Evolutionary conservation across 2,888 invertebrate genomes (phyloP).

Genomic region (Ischnura elegans): DNA sequence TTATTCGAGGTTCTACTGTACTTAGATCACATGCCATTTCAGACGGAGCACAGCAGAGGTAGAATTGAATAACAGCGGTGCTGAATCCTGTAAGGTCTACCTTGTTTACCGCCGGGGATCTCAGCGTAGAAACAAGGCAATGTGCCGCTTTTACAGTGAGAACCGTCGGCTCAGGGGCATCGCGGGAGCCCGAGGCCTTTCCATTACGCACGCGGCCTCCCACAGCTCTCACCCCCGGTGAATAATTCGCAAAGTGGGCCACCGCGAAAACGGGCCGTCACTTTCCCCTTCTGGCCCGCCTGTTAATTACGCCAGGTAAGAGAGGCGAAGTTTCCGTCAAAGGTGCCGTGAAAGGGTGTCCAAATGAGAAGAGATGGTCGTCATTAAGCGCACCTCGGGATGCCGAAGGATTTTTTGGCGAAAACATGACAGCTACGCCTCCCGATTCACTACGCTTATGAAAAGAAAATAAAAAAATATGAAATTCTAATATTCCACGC

Average conservation of each 20-base stretch:
- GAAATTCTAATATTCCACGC: too few species aligned
- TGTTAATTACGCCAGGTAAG: not conserved
- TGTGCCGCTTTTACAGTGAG: not conserved
- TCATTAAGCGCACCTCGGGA: not conserved
- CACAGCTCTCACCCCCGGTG: not conserved
- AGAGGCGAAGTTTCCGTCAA: not conserved
- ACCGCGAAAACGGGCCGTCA: not conserved
- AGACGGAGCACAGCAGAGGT: not conserved
- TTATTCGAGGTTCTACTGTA: too few species aligned
- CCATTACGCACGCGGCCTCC: not conserved
- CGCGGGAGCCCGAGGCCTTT: not conserved
- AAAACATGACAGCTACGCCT: too few species aligned
- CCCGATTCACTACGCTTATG: too few species aligned
- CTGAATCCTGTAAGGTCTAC: not conserved
- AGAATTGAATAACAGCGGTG: not conserved
- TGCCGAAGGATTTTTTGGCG: too few species aligned
- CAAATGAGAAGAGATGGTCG: not conserved
- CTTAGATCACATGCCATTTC: too few species aligned
- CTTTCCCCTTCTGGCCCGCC: not conserved
- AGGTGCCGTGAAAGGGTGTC: not conserved
- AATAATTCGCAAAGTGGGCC: slow-evolving; percentile 18
- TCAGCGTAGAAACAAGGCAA: not conserved
- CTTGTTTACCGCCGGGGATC: too few species aligned
- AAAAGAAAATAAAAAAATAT: too few species aligned
- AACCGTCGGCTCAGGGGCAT: not conserved